A percentile compares a stretch with the other conserved stretches of the same genome.
phyloP scores from a whole-genome alignment of 2,888 invertebrate species.

The Pandemis corylana region DNA sequence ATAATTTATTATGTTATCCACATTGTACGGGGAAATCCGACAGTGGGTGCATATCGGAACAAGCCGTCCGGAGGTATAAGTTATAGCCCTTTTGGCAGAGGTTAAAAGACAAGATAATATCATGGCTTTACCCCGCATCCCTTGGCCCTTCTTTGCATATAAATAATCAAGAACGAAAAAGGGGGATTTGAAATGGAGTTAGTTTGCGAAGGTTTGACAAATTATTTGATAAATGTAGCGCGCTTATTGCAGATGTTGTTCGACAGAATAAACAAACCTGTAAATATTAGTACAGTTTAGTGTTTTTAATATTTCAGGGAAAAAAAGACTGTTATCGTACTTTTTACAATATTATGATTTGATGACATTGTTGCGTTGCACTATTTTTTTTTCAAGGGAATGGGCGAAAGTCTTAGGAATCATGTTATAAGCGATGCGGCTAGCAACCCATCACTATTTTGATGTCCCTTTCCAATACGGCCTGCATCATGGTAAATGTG shows the following conservation, averaged over 20 bases:
- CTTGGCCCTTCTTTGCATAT: constrained; percentile 42
- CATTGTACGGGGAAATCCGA: constrained; percentile 14
- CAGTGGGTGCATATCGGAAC: constrained; percentile 18
- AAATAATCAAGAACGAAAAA: constrained; percentile 42
- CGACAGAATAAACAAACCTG: neutral
- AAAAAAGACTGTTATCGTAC: too few relatives aligned
- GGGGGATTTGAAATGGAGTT: constrained; percentile 23
- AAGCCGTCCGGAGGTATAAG: constrained; percentile 37
- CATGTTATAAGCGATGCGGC: too few relatives aligned
- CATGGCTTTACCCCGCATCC: constrained; percentile 35
- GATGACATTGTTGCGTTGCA: too few relatives aligned
- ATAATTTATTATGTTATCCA: constrained; percentile 38
- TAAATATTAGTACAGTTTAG: too few relatives aligned
- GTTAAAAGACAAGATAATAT: constrained; percentile 46
- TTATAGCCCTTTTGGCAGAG: constrained; percentile 40
- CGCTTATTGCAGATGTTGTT: neutral
- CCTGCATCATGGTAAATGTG: too few relatives aligned
- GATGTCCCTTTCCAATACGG: too few relatives aligned
- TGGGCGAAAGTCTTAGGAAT: too few relatives aligned
- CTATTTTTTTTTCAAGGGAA: too few relatives aligned
- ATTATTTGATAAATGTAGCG: constrained; percentile 25
- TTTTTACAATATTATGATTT: too few relatives aligned
- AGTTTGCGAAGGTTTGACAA: constrained; percentile 37
- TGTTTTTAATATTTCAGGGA: too few relatives aligned
- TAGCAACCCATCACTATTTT: too few relatives aligned